Percentiles rank a stretch among this genome's conserved stretches.
Conservation (phyloP, 2,113 vertebrate genomes). For the Rhinoderma darwinii region DNA sequence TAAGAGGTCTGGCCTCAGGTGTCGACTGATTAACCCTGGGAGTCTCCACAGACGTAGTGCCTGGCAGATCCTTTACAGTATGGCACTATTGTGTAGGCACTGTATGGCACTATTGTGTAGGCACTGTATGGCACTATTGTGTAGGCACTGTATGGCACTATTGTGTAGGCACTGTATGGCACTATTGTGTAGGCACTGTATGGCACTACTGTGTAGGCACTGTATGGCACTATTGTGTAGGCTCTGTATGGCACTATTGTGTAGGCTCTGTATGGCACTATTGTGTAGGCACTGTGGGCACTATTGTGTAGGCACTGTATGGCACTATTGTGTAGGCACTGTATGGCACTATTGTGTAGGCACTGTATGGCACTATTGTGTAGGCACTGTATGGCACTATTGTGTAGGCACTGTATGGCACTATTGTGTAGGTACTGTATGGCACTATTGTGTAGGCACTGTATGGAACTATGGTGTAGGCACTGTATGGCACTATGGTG, state of each 20-base stretch:
- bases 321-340: neutral
- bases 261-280: neutral
- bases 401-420: neutral
- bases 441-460: neutral
- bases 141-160: neutral
- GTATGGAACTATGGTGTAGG: neutral
- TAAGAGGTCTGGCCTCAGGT: too few species aligned
- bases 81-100: neutral
- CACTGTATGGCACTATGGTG: too few species aligned
- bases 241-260: neutral
- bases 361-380: neutral
- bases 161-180: neutral
- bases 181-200: neutral
- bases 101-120: neutral
- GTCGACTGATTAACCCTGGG: too few species aligned
- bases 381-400: neutral
- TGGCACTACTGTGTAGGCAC: neutral
- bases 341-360: neutral
- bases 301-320: neutral
- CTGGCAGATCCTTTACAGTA: too few species aligned
- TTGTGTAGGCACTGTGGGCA: neutral
- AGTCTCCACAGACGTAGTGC: too few species aligned
- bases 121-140: neutral
- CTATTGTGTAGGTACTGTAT: neutral
- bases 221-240: neutral